Base-by-base conservation (phyloP, 2,888 invertebrate genomes). In the Taphrorychus bicolor region DNA sequence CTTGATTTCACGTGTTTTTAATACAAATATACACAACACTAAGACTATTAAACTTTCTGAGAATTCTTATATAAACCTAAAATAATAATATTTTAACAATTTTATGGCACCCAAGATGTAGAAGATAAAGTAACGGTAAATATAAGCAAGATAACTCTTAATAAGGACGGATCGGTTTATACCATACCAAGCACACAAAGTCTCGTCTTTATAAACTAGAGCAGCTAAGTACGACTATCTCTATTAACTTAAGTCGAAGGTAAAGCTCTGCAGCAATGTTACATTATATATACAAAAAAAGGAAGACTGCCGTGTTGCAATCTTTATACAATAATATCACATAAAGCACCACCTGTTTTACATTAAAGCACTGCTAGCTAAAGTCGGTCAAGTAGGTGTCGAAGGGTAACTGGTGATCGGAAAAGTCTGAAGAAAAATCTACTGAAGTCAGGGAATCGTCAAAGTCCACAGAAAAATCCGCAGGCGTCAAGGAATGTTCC, bases 381-480 rank as follows among this genome's bases (percentile, higher is more conserved):
- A 79, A 78, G 51, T 79, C 77, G 24, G 76, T 74, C 21, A 82
- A 69, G 66, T 81, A 81, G 17, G 80, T 77, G 70, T 82, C 82
- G 65, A 80, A 82, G 11, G 75, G 74, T 60, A 82, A 79, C 11
- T 77, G 73, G 64, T 82, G 76, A 66, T 81, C 81, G 3, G 80
- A 79, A 23, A 82, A 81, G 68, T 81, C 82, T 5, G 81, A 72
- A 4, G 76, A 71, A 69, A 83, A 82, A 72, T 83, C 82, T 3
- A 79, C 76, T 1, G 82, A 77, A 21, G 70, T 65, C 17, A 64
- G 22, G 11, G 70, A 67, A 65, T 80, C 79, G 49, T 81, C 82
- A 66, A 82, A 81, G 67, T 82, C 82, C 11, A 81, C 72, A 5
- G 76, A 71, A 69, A 83, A 82, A 72, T 83, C 82, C 3, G 79